phyloP scores from a whole-genome alignment of 2,113 vertebrate genomes.

The Calyptomena viridis region DNA sequence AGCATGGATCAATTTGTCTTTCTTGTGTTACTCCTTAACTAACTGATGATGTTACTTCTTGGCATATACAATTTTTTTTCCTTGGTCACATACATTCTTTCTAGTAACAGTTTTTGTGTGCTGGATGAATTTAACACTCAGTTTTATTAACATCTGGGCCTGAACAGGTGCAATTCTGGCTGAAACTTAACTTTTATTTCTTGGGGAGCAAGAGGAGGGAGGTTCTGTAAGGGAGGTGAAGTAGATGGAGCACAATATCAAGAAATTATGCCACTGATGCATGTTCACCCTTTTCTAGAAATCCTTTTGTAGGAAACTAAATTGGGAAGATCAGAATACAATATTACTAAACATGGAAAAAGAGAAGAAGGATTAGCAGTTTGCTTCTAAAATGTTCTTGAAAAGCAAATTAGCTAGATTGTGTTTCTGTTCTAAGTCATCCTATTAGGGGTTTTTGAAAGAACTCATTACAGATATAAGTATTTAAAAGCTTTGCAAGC shows the following conservation, averaged over 20 bases:
- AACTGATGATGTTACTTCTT: not conserved
- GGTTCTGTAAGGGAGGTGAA: not conserved
- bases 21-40: not conserved
- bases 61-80: not conserved
- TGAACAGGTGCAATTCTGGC: not conserved
- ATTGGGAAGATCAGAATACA: not conserved
- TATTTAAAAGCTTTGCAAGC: not conserved
- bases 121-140: not conserved
- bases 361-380: not conserved
- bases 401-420: not conserved
- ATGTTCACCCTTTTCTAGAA: not conserved
- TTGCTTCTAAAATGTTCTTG: not conserved
- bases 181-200: not conserved
- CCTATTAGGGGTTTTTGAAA: not conserved
- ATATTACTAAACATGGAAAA: not conserved
- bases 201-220: rapidly evolving
- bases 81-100: not conserved
- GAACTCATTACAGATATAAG: not conserved
- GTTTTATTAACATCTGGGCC: not conserved
- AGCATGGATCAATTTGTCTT: not conserved
- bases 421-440: not conserved
- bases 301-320: not conserved
- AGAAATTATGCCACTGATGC: not conserved
- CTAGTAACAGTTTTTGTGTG: not conserved
- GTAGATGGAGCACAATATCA: not conserved